Conservation (phyloP, 2,888 invertebrate genomes). For the Oeneis ivallda region DNA sequence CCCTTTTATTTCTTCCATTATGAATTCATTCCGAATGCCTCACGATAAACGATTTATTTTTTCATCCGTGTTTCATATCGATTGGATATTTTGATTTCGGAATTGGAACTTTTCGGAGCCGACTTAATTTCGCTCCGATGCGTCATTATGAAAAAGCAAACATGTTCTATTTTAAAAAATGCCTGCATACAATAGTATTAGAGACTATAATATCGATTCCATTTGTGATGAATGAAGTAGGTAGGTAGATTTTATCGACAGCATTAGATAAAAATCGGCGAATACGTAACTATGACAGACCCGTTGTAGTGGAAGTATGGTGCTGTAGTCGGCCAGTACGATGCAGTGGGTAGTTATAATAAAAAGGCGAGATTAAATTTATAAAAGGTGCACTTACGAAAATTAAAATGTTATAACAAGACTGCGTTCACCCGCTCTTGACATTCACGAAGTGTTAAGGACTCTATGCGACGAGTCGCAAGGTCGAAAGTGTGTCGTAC, state of each 20-base stretch:
- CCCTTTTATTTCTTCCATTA: conserved; percentile 56
- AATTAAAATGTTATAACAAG: conserved; percentile 67
- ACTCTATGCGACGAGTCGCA: conserved; percentile 43
- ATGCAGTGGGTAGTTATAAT: conserved; percentile 43
- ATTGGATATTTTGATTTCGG: conserved; percentile 34
- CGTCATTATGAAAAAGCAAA: conserved; percentile 44
- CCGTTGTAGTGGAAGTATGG: conserved; percentile 35
- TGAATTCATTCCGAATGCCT: conserved; percentile 41
- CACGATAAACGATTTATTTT: conserved; percentile 34
- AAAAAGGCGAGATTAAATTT: conserved; percentile 55
- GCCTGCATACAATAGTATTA: conserved; percentile 53
- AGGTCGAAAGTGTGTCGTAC: conserved; percentile 49
- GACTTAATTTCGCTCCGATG: conserved; percentile 52
- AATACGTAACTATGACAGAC: conserved; percentile 44
- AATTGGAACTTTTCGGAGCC: conserved; percentile 49
- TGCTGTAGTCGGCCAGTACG: conserved; percentile 34
- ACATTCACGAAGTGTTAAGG: conserved; percentile 3
- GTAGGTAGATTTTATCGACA: conserved; percentile 66
- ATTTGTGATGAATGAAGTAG: conserved; percentile 63
- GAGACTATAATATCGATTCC: conserved; percentile 47
- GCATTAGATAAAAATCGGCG: conserved; percentile 61
- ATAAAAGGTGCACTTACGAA: conserved; percentile 67
- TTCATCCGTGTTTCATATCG: conserved; percentile 29
- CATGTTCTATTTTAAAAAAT: conserved; percentile 54
- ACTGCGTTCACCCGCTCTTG: conserved; percentile 25